These are phyloP conservation scores for Myopa tessellatipennis DNA, from an alignment of 2,888 invertebrate species.

Conservation along the genomic window DNA sequence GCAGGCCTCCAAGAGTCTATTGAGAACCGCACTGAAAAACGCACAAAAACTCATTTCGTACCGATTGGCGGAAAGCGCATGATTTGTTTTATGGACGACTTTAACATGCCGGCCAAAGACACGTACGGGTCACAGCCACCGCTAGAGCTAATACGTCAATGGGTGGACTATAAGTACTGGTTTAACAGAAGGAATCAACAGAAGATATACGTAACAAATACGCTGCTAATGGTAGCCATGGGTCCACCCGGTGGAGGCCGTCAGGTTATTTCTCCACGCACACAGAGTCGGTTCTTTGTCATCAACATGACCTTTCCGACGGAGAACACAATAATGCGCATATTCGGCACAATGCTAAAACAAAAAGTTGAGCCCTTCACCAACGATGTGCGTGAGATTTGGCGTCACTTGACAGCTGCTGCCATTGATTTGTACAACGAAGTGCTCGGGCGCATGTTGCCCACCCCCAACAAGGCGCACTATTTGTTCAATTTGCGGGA, in stretches of 20 bases:
- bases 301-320: slow-evolving; percentile 86
- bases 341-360: slow-evolving; percentile 85
- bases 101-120: slow-evolving; percentile 93
- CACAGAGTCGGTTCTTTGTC: slow-evolving; percentile 81
- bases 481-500: slow-evolving; percentile 90
- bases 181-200: slow-evolving; percentile 84
- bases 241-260: slow-evolving; percentile 90
- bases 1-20: slow-evolving; percentile 86
- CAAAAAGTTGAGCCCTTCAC: slow-evolving; percentile 84
- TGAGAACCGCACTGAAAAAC: slow-evolving; percentile 87
- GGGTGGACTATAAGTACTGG: slow-evolving; percentile 93
- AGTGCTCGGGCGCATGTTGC: slow-evolving; percentile 80
- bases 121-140: slow-evolving; percentile 91
- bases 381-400: slow-evolving; percentile 79
- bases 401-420: slow-evolving; percentile 76
- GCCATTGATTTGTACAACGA: slow-evolving; percentile 83
- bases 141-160: slow-evolving; percentile 83
- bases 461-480: slow-evolving; percentile 90
- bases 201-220: slow-evolving; percentile 80
- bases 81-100: slow-evolving; percentile 90
- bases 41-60: slow-evolving; percentile 85
- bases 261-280: slow-evolving; percentile 80
- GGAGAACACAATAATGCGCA: slow-evolving; percentile 80
- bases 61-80: slow-evolving; percentile 86
- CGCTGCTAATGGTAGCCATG: slow-evolving; percentile 83